phyloP scores from a whole-genome alignment of 2,113 vertebrate species.

The Ageneiosus marmoratus region DNA sequence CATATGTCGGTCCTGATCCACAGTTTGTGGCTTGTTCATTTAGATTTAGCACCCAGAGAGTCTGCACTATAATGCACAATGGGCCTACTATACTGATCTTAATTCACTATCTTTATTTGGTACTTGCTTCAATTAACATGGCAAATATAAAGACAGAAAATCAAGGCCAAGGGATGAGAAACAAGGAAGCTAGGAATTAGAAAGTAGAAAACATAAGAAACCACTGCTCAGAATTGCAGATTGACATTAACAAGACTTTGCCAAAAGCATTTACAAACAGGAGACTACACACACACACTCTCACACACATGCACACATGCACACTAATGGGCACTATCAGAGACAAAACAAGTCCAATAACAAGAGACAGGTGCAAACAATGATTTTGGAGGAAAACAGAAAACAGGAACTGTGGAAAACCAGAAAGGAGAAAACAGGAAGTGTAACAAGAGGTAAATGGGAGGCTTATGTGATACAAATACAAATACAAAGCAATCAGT shows the following conservation, averaged over 20 bases:
- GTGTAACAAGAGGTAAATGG: conserved; percentile 7
- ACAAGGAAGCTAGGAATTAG: neutral
- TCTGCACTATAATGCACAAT: conserved; percentile 4
- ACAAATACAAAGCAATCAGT: conserved; percentile 17
- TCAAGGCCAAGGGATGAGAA: neutral
- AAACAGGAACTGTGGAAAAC: conserved; percentile 21
- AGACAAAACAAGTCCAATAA: conserved; percentile 18
- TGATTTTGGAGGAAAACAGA: neutral
- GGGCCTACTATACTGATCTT: neutral
- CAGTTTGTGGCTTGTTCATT: neutral
- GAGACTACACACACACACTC: neutral
- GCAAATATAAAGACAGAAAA: neutral
- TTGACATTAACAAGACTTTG: conserved; percentile 25
- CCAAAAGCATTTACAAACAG: neutral
- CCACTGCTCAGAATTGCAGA: conserved; percentile 16
- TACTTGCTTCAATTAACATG: neutral
- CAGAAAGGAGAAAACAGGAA: conserved; percentile 27
- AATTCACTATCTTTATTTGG: neutral
- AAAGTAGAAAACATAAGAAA: conserved; percentile 18
- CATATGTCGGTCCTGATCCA: neutral
- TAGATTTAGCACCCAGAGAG: neutral
- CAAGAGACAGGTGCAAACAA: conserved; percentile 28
- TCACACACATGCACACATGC: neutral
- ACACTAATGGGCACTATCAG: conserved; percentile 5
- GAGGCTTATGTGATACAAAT: conserved; percentile 13